phyloP scores from a whole-genome alignment of 2,113 vertebrate genomes.

The Butorides virescens region DNA sequence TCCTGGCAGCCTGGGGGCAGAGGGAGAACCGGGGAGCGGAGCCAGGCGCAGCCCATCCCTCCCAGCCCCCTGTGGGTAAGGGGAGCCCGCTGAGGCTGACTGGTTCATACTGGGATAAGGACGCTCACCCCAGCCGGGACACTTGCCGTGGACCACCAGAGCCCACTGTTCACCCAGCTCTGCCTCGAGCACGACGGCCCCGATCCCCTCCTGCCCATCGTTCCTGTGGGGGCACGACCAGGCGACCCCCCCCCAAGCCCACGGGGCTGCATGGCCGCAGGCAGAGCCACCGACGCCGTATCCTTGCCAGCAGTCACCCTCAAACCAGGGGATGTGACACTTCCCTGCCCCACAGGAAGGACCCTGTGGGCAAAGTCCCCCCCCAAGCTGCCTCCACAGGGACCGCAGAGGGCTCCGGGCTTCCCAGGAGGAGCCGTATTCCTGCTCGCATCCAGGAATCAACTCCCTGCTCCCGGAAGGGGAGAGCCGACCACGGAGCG shows the following conservation, averaged over 20 bases:
- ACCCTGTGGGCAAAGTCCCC: rapidly evolving
- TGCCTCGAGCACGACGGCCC: rapidly evolving
- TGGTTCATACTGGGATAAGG: neutral
- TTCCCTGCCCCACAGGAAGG: neutral
- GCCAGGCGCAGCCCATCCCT: neutral
- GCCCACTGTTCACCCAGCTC: neutral
- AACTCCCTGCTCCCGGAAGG: neutral
- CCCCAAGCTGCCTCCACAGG: rapidly evolving
- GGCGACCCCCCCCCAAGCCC: neutral
- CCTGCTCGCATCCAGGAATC: rapidly evolving
- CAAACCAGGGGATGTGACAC: neutral
- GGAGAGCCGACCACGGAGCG: rapidly evolving
- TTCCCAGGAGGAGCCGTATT: neutral
- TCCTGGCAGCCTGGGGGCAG: rapidly evolving
- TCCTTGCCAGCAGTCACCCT: neutral
- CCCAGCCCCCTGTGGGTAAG: neutral
- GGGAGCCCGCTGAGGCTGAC: neutral
- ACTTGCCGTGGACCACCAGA: rapidly evolving
- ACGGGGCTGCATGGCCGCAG: neutral
- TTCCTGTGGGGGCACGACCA: rapidly evolving
- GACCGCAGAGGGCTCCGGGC: rapidly evolving
- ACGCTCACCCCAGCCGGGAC: too few species aligned
- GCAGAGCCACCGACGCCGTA: rapidly evolving
- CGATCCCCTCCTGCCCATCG: rapidly evolving
- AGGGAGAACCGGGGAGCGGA: neutral